A percentile compares a stretch with the other conserved stretches of the same genome.
These are phyloP conservation scores for Enteromius afrohamiltoni DNA, from an alignment of 2,797 vertebrate species.

Conservation along the genomic window DNA sequence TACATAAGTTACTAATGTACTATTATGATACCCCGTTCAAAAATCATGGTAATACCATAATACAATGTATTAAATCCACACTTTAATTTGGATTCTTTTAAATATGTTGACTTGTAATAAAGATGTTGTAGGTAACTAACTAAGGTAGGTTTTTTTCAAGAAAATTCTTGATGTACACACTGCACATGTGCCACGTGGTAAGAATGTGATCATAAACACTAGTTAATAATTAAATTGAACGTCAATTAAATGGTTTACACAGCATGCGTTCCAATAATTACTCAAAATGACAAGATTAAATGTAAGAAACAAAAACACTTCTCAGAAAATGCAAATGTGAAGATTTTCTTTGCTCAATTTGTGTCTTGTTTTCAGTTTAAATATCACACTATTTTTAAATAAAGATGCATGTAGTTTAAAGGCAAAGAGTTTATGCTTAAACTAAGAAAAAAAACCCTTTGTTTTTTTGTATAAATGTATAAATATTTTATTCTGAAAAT, in stretches of 20 bases:
- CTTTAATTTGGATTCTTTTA: not conserved
- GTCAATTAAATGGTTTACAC: not conserved
- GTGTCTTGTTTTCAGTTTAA: not conserved
- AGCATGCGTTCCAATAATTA: not conserved
- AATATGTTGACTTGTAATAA: slow-evolving; percentile 41
- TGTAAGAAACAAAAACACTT: not conserved
- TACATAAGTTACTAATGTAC: not conserved
- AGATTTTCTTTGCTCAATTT: not conserved
- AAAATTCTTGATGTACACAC: not conserved
- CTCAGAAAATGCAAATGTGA: not conserved
- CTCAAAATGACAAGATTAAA: not conserved
- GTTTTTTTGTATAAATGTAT: not conserved
- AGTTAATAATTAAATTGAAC: not conserved
- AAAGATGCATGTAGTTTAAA: not conserved
- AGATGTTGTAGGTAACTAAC: slow-evolving; percentile 38
- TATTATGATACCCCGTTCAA: not conserved
- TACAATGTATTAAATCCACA: not conserved
- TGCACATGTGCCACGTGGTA: not conserved
- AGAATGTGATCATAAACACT: not conserved
- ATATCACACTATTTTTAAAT: not conserved
- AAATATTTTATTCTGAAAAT: not conserved
- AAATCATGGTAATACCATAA: not conserved
- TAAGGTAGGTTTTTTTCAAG: not conserved
- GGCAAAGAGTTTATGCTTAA: not conserved
- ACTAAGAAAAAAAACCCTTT: not conserved